Conservation (phyloP, 2,888 invertebrate species). For the Drosophila suboccidentalis region DNA sequence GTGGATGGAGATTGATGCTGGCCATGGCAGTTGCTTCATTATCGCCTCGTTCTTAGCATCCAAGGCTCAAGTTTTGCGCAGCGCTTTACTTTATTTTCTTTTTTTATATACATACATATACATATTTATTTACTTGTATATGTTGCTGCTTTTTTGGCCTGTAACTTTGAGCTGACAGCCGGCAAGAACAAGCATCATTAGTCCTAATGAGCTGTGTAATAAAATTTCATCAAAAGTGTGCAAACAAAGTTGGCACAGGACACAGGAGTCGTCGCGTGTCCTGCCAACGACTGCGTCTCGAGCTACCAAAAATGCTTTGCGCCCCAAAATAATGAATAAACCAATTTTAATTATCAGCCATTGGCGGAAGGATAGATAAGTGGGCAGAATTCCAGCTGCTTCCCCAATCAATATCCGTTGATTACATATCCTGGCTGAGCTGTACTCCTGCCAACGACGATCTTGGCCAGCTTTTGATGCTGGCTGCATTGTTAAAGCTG, state of each 20-base stretch:
- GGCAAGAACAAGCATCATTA: conserved; percentile 76
- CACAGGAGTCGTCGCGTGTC: not conserved
- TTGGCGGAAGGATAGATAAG: not conserved
- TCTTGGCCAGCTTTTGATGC: not conserved
- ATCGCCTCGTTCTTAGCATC: conserved; percentile 33
- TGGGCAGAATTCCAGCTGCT: not conserved
- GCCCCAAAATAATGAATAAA: conserved; percentile 70
- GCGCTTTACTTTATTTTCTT: conserved; percentile 21
- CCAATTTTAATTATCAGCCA: conserved; percentile 56
- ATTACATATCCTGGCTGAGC: conserved; percentile 12
- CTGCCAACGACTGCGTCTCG: conserved; percentile 18
- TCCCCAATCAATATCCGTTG: conserved; percentile 42
- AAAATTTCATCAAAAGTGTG: conserved; percentile 66
- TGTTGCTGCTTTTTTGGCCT: conserved; percentile 5
- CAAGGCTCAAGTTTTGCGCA: conserved; percentile 53
- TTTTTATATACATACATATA: not conserved
- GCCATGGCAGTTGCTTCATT: conserved; percentile 57
- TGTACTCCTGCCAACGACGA: not conserved
- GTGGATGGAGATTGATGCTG: conserved; percentile 39
- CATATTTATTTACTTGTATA: conserved; percentile 8
- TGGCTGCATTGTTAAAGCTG: conserved; percentile 2
- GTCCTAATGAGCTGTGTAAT: conserved; percentile 80
- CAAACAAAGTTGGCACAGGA: conserved; percentile 49
- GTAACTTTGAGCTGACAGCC: conserved; percentile 55
- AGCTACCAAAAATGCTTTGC: conserved; percentile 8